phyloP scores from a whole-genome alignment of 2,113 vertebrate genomes.

The Semnopithecus entellus region DNA sequence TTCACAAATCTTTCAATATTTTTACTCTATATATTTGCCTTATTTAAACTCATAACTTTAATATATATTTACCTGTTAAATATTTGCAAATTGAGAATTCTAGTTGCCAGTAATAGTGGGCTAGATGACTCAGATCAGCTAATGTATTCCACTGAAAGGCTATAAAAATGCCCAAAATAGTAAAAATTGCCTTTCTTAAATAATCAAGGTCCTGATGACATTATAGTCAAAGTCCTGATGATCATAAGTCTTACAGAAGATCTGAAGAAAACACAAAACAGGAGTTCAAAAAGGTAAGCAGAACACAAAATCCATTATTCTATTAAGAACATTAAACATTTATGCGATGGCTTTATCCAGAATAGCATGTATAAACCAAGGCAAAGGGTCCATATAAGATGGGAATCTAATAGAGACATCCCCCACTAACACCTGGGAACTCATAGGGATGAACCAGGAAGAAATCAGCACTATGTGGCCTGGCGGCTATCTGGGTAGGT shows the following conservation, averaged over 20 bases:
- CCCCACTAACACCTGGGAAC: too few species aligned
- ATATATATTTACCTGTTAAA: not conserved
- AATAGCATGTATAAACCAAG: rapidly evolving
- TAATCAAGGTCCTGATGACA: not conserved
- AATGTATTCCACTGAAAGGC: not conserved
- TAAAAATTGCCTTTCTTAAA: not conserved
- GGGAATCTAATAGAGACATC: not conserved
- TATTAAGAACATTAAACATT: not conserved
- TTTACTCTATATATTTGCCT: not conserved
- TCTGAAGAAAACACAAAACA: not conserved
- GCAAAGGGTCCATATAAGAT: too few species aligned
- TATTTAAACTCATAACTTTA: not conserved
- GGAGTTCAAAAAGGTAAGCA: not conserved
- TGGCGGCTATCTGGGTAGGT: not conserved
- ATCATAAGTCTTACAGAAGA: not conserved
- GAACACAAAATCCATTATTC: not conserved
- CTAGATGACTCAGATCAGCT: not conserved
- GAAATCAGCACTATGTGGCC: rapidly evolving
- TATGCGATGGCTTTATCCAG: not conserved
- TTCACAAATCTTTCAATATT: not conserved
- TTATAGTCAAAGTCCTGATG: not conserved
- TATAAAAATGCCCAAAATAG: not conserved
- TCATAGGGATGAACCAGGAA: not conserved
- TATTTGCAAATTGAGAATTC: not conserved
- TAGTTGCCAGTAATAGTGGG: not conserved